Percentiles rank a stretch among this genome's conserved stretches.
Evolutionary conservation across 1,140 invertebrate species (phyloP).

Genomic region (Saccostrea echinata): DNA sequence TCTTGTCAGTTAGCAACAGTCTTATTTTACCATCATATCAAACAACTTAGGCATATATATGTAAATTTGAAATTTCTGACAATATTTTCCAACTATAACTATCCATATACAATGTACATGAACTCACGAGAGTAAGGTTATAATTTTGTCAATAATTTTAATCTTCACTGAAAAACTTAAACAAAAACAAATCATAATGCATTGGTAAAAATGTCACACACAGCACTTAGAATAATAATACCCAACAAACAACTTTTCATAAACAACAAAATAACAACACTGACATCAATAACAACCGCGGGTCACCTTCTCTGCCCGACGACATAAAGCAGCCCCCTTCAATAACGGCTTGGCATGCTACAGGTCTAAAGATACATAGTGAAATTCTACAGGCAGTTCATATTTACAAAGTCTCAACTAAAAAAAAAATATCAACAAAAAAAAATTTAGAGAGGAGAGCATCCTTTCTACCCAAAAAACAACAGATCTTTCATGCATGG

Average conservation of each 20-base stretch:
- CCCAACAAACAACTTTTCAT: constrained; percentile 16
- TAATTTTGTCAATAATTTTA: neutral
- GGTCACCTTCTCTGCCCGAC: neutral
- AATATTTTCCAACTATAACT: neutral
- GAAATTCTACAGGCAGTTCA: no score
- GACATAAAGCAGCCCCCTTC: neutral
- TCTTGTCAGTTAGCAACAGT: neutral
- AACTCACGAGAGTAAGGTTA: neutral
- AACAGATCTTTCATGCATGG: no score
- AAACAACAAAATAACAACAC: neutral
- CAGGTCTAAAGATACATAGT: neutral
- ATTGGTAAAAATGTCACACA: neutral
- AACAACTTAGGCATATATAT: no score
- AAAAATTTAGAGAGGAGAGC: no score
- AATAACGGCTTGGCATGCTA: neutral
- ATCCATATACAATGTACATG: neutral
- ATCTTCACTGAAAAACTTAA: neutral
- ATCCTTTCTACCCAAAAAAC: no score
- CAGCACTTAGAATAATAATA: neutral
- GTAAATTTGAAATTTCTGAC: no score
- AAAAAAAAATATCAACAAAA: no score
- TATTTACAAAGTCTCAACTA: no score
- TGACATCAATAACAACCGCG: neutral
- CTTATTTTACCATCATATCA: no score
- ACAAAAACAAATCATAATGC: constrained; percentile 37